Evolutionary conservation across 1,140 invertebrate species (phyloP).

Genomic region (Drosophila pruinosa): DNA sequence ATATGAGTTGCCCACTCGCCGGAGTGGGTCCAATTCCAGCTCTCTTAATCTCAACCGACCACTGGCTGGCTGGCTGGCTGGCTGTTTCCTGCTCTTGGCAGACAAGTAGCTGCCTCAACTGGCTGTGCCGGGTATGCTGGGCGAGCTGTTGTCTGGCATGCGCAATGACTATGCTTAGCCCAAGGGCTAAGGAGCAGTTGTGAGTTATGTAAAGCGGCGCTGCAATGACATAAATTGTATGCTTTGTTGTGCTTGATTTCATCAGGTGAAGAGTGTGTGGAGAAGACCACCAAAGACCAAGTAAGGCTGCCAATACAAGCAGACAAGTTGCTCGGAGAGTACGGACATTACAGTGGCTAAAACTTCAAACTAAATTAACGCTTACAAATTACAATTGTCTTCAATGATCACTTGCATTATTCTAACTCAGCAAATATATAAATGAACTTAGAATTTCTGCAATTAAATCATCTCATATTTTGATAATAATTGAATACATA

Average conservation of each 20-base stretch:
- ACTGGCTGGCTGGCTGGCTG: constrained; percentile 5
- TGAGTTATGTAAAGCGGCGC: constrained; percentile 74
- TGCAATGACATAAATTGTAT: constrained; percentile 77
- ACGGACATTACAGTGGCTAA: neutral
- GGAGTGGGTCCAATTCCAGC: constrained; percentile 24
- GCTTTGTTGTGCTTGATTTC: constrained; percentile 52
- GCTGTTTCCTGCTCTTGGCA: neutral
- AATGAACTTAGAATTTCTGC: too few relatives aligned
- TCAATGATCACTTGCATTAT: too few relatives aligned
- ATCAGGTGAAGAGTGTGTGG: constrained; percentile 2
- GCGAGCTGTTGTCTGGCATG: constrained; percentile 62
- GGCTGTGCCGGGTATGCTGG: neutral
- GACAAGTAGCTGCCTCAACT: neutral
- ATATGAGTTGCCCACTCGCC: constrained; percentile 58
- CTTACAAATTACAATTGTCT: too few relatives aligned
- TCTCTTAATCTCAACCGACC: constrained; percentile 27
- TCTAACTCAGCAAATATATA: too few relatives aligned
- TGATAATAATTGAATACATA: neutral
- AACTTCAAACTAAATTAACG: neutral
- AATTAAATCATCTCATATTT: neutral
- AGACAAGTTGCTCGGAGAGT: neutral
- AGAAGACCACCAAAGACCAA: constrained; percentile 8
- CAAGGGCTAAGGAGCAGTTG: constrained; percentile 58
- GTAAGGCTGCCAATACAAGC: neutral
- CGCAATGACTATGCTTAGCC: constrained; percentile 70